Conservation (phyloP, 92 coral and sea anemone species). For the Phenganax stokvisi region DNA sequence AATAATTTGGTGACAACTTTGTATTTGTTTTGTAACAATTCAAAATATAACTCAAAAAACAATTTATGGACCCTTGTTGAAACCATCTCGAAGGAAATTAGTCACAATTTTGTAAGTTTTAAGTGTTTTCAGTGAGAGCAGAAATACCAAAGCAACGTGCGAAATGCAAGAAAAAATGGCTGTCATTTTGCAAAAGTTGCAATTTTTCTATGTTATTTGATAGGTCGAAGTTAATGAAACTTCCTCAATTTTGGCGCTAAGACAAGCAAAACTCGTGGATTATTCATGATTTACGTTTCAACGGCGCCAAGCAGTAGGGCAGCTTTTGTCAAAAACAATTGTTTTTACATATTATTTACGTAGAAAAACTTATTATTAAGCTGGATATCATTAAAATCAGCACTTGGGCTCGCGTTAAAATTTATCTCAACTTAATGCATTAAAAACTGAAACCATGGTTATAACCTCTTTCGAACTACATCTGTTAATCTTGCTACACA, state of each 20-base stretch:
- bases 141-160: too few species aligned
- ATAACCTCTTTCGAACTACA: too few species aligned
- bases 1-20: too few species aligned
- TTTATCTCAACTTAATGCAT: neutral
- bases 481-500: neutral
- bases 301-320: slow-evolving; percentile 18
- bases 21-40: too few species aligned
- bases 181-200: neutral
- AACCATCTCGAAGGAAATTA: too few species aligned
- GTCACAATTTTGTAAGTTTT: too few species aligned
- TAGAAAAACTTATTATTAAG: too few species aligned
- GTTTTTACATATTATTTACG: neutral
- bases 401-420: too few species aligned
- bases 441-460: neutral
- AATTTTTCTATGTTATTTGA: neutral
- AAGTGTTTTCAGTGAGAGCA: too few species aligned
- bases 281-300: slow-evolving; percentile 13
- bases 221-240: neutral
- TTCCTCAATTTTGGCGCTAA: neutral
- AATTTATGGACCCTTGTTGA: too few species aligned
- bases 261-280: slow-evolving; percentile 19
- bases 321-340: slow-evolving; percentile 11
- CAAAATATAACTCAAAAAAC: too few species aligned
- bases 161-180: neutral
- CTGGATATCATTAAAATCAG: neutral